Base-by-base conservation (phyloP, 2,888 invertebrate genomes). In the Pecten maximus region DNA sequence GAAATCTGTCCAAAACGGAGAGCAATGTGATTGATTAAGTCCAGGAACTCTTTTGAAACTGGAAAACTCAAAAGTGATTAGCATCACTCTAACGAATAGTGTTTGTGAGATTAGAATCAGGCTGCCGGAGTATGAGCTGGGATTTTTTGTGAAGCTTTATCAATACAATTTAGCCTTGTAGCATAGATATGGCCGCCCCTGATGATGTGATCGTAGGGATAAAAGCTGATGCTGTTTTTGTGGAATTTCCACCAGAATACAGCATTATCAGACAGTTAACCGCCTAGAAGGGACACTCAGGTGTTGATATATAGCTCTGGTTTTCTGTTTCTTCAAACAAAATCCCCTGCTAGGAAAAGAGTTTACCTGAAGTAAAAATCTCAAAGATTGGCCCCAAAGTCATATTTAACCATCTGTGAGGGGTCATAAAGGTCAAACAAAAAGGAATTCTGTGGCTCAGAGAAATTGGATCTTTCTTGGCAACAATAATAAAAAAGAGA, bases 1-100 rank as follows among this genome's bases (percentile, higher is more conserved):
- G 74, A 74, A 74, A 74, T 74, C 74, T 74, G 74, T 74, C 74
- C 74, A 74, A 74, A 74, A 74, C 74, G 74, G 35, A 74, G 74
- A 74, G 74, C 35, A 74, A 35, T 23, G 28, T 74, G 74, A 74
- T 74, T 74, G 74, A 74, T 74, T 74, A 74, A 74, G 74, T 74
- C 74, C 74, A 74, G 74, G 74, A 74, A 74, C 74, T 74, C 74
- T 74, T 74, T 74, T 74, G 74, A 74, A 74, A 74, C 74, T 74
- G 74, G 74, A 74, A 74, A 74, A 74, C 74, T 74, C 74, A 74
- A 74, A 74, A 74, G 74, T 74, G 74, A 74, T 74, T 74, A 74
- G 74, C 74, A 74, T 74, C 74, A 74, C 74, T 74, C 35, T 74
- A 74, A 74, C 74, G 74, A 74, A 74, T 74, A 74, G 74, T 35